Conservation (phyloP, 2,888 invertebrate genomes). For the Nephrocerus scutellatus region DNA sequence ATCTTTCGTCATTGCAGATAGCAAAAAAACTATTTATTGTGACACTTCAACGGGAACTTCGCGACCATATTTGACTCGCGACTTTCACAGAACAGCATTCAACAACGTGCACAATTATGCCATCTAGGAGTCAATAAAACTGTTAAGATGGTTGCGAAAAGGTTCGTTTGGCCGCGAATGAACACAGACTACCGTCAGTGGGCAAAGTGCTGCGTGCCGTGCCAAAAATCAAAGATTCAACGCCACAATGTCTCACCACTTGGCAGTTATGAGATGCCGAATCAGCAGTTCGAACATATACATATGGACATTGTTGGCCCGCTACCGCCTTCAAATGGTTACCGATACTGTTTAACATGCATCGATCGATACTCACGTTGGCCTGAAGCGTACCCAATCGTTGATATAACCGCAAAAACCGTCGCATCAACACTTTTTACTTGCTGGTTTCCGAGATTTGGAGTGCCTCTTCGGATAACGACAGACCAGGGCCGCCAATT, state of each 20-base stretch:
- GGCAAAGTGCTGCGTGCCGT: conserved; percentile 3
- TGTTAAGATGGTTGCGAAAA: neutral
- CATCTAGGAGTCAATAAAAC: conserved; percentile 8
- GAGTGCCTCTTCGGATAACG: conserved; percentile 35
- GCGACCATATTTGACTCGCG: conserved; percentile 12
- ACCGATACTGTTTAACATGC: conserved; percentile 34
- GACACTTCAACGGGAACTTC: conserved; percentile 9
- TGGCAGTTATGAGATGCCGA: conserved; percentile 1
- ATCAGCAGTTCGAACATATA: conserved; percentile 31
- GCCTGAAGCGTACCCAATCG: conserved; percentile 26
- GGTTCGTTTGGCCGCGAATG: conserved; percentile 10
- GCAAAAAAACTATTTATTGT: conserved; percentile 6
- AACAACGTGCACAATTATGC: conserved; percentile 7
- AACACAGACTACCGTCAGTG: conserved; percentile 8
- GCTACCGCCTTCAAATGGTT: conserved; percentile 32
- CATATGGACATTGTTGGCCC: conserved; percentile 47
- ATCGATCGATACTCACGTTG: conserved; percentile 25
- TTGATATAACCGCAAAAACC: conserved; percentile 23
- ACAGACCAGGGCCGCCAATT: conserved; percentile 19
- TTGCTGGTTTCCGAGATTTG: conserved; percentile 43
- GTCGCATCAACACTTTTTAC: conserved; percentile 18
- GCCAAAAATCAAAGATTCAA: conserved; percentile 8
- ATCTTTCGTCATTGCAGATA: conserved; percentile 4
- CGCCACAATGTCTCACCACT: conserved; percentile 7
- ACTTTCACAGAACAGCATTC: conserved; percentile 11